A percentile compares a stretch with the other conserved stretches of the same genome.
Evolutionary conservation across 2,113 vertebrate species (phyloP).

Genomic region (Trogon surrucura): DNA sequence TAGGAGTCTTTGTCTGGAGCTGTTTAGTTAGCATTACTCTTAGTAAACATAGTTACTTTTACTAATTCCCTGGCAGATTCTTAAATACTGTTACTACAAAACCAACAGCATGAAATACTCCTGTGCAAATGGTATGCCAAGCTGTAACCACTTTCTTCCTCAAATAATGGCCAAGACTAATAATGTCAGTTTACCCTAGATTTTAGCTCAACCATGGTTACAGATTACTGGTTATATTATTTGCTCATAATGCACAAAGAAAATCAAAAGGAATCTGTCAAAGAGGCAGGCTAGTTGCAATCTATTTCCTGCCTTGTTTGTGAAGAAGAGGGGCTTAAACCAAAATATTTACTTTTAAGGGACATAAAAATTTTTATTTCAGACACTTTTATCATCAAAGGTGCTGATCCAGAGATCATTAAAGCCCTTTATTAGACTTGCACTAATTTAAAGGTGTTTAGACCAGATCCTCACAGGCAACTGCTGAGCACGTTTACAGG

Average conservation of each 20-base stretch:
- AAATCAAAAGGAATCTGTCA: not conserved
- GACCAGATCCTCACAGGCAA: not conserved
- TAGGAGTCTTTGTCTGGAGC: slow-evolving; percentile 27
- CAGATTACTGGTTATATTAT: not conserved
- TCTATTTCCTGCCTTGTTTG: not conserved
- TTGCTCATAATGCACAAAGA: not conserved
- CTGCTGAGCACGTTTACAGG: not conserved
- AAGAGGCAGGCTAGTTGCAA: not conserved
- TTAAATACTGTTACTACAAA: slow-evolving; percentile 16
- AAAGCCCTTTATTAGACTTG: not conserved
- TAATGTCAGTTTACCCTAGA: not conserved
- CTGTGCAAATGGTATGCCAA: not conserved
- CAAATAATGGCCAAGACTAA: not conserved
- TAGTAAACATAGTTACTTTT: slow-evolving; percentile 50
- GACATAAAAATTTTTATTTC: not conserved
- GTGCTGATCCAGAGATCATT: not conserved
- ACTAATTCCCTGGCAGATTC: slow-evolving; percentile 20
- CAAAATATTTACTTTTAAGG: slow-evolving; percentile 20
- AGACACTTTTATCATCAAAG: not conserved
- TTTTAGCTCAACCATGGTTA: not conserved
- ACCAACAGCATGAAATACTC: not conserved
- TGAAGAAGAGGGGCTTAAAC: not conserved
- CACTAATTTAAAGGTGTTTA: not conserved
- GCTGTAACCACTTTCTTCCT: not conserved
- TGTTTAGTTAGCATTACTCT: slow-evolving; percentile 44